A percentile compares a stretch with the other conserved stretches of the same genome.
These are phyloP conservation scores for Rostratula benghalensis DNA, from an alignment of 2,113 vertebrate species.

Conservation along the genomic window DNA sequence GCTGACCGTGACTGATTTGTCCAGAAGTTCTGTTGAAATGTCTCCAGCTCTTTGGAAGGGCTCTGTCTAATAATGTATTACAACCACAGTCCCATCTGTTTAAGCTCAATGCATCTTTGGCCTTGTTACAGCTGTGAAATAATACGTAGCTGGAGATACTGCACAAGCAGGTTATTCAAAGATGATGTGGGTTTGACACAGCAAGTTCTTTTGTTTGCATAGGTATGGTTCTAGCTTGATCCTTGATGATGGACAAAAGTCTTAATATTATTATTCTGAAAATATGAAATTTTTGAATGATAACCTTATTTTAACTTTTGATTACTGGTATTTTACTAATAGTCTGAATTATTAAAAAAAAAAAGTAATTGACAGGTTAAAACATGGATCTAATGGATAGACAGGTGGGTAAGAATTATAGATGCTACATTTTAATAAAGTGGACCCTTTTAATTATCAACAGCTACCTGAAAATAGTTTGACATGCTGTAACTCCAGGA, in stretches of 20 bases:
- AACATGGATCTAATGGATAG: not conserved
- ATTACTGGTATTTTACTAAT: not conserved
- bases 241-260: not conserved
- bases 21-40: not conserved
- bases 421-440: not conserved
- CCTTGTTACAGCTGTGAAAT: not conserved
- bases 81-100: not conserved
- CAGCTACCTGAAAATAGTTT: not conserved
- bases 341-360: not conserved
- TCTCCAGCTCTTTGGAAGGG: not conserved
- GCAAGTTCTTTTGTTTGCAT: not conserved
- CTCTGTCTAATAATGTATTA: not conserved
- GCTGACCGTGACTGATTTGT: slow-evolving; percentile 4
- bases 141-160: not conserved
- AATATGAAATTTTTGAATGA: not conserved
- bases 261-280: not conserved
- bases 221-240: not conserved
- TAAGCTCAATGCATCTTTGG: not conserved
- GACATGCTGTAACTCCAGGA: not conserved
- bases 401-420: not conserved
- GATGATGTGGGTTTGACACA: not conserved
- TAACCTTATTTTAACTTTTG: not conserved
- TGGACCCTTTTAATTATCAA: not conserved
- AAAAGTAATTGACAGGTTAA: not conserved
- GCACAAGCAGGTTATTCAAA: not conserved